Evolutionary conservation across 2,888 invertebrate genomes (phyloP).

Genomic region (Drosophila mercatorum): DNA sequence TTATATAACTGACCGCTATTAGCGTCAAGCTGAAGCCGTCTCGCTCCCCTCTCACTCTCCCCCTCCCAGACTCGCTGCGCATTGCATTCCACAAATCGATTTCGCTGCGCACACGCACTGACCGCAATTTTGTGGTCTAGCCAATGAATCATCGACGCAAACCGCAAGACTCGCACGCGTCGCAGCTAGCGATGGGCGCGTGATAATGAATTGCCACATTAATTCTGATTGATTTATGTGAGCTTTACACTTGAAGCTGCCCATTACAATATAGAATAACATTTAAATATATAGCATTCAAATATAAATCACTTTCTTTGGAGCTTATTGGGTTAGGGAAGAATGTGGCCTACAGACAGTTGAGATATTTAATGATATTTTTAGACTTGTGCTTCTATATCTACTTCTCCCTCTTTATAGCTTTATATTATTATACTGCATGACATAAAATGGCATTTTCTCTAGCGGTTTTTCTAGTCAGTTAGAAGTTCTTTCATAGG

Average conservation of each 20-base stretch:
- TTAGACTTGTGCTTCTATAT: neutral
- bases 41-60: neutral
- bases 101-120: constrained; percentile 79
- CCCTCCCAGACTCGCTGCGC: constrained; percentile 23
- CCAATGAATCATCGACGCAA: constrained; percentile 63
- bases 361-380: neutral
- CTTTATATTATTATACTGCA: too few species aligned
- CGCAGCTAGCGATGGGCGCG: constrained; percentile 52
- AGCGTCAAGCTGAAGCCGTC: constrained; percentile 61
- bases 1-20: constrained; percentile 71
- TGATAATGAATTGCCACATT: constrained; percentile 19
- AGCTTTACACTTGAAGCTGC: too few species aligned
- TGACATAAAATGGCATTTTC: neutral
- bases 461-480: neutral
- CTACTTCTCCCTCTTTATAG: too few species aligned
- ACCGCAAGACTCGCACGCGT: constrained; percentile 42
- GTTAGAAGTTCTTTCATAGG: neutral
- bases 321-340: neutral
- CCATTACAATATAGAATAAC: neutral
- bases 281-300: neutral
- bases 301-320: neutral
- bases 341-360: neutral
- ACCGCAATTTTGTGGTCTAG: constrained; percentile 75
- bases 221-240: constrained; percentile 6
- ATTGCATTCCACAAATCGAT: constrained; percentile 76